Conservation (phyloP, 2,888 invertebrate species). For the Empis livida region DNA sequence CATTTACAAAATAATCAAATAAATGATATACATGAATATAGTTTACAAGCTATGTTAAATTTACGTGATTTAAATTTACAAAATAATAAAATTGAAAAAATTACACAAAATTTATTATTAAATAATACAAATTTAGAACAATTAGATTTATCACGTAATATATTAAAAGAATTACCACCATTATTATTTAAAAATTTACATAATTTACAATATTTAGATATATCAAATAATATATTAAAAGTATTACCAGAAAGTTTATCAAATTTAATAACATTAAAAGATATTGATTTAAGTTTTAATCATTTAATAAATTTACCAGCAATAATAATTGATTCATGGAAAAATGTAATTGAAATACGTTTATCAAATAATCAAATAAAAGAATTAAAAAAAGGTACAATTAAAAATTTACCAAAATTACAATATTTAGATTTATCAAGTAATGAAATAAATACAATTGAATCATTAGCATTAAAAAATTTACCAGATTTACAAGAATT, state of each 20-base stretch:
- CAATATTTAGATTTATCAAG: constrained; percentile 66
- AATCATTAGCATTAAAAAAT: constrained; percentile 55
- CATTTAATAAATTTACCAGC: constrained; percentile 55
- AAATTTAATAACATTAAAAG: constrained; percentile 51
- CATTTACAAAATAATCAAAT: constrained; percentile 66
- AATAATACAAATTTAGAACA: constrained; percentile 49
- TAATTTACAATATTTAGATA: constrained; percentile 58
- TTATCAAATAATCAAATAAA: constrained; percentile 62
- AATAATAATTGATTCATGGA: constrained; percentile 54
- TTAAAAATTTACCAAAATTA: constrained; percentile 55
- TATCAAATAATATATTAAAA: constrained; percentile 63
- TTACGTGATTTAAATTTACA: constrained; percentile 60
- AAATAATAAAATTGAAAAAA: constrained; percentile 59
- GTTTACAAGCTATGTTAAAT: constrained; percentile 48
- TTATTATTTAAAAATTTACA: constrained; percentile 48
- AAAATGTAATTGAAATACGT: constrained; percentile 54
- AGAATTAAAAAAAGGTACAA: constrained; percentile 56
- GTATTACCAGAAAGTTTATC: constrained; percentile 59
- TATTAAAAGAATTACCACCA: constrained; percentile 52
- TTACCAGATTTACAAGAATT: constrained; percentile 57
- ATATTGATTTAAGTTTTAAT: constrained; percentile 68
- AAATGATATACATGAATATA: constrained; percentile 48
- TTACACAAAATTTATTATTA: constrained; percentile 54
- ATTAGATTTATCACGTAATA: constrained; percentile 64
- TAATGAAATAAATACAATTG: constrained; percentile 63